Evolutionary conservation across 2,888 invertebrate genomes (phyloP), one percentile per base, ranked within the genome.

Genomic region (Rutpela maculata): DNA sequence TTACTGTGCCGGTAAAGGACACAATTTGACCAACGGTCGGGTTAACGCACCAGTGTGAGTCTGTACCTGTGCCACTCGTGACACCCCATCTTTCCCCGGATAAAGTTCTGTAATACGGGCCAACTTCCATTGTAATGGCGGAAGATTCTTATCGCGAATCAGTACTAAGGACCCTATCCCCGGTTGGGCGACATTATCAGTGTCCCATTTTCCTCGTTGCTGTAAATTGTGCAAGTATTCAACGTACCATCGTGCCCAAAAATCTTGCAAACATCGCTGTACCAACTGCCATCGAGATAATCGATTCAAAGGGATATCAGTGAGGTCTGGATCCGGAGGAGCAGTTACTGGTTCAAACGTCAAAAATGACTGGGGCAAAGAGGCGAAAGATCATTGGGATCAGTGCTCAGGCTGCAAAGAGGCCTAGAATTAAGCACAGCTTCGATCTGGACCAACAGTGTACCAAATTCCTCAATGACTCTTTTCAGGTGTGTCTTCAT

Each of bases 221-320:
- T 85, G 85, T 0, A 87, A 78, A 0, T 74, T 50, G 1, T 76
- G 69, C 3, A 86, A 43, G 55, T 86, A 86, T 68, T 86, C 85
- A n/a, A 22, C 31, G 7, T 71, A n/a, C n/a, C n/a, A n/a, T n/a
- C n/a, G 67, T 7, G 43, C 69, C 83, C 83, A 84, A 72, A 83
- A 83, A 76, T 82, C 76, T 59, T 86, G 84, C n/a, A 69, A 56
- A 15, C 83, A 31, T 26, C 78, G 75, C 55, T 85, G 82, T 0
- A 85, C 1, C 3, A 68, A 35, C 50, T 87, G 84, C 80, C 81
- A 86, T 1, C 82, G 65, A 2, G 65, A n/a, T n/a, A 71, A 26
- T 22, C 71, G 1, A 19, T 69, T 69, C 15, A 69, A 22, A 15
- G 43, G 43, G 12, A 69, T 43, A 22, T 7, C 6, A 17, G 69